Conservation (phyloP, 2,113 vertebrate species). For the Ictalurus furcatus region DNA sequence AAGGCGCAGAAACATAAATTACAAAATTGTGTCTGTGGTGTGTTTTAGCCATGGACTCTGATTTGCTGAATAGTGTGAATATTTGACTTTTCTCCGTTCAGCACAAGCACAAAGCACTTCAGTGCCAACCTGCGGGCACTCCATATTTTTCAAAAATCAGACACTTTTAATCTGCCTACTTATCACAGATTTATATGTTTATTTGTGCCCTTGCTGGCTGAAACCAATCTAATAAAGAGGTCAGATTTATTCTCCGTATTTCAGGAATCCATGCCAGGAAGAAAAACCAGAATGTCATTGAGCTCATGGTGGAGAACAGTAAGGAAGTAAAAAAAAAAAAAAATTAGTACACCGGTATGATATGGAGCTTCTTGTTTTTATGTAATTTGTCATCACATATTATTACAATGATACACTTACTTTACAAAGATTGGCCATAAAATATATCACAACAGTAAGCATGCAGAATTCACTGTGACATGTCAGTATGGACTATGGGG, state of each 20-base stretch:
- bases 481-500: neutral
- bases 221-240: conserved; percentile 61
- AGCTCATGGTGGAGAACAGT: conserved; percentile 21
- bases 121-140: neutral
- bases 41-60: neutral
- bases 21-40: too few relatives aligned
- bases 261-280: conserved; percentile 45
- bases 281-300: conserved; percentile 42
- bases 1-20: neutral
- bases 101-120: neutral
- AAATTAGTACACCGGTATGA: neutral
- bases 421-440: neutral
- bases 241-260: conserved; percentile 60
- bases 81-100: neutral
- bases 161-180: conserved; percentile 61
- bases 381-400: neutral
- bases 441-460: neutral
- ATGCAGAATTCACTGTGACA: neutral
- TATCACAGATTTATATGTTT: conserved; percentile 57
- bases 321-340: neutral
- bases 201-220: conserved; percentile 53
- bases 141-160: conserved; percentile 50
- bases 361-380: neutral
- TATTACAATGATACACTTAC: neutral
- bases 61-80: neutral